Evolutionary conservation across 2,797 vertebrate species (phyloP).

Genomic region (Eutrigla gurnardus): DNA sequence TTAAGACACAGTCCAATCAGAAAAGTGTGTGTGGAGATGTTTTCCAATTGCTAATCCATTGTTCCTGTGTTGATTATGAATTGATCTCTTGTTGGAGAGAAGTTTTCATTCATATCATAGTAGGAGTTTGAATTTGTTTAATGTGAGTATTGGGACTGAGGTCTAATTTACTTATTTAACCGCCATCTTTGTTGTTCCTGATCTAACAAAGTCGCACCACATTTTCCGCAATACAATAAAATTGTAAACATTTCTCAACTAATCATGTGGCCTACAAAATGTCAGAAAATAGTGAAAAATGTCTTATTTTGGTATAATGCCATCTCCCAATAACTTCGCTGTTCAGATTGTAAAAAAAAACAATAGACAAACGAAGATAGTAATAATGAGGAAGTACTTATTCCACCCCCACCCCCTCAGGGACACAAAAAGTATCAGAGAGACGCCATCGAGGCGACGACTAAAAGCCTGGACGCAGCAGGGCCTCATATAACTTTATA

Average conservation of each 20-base stretch:
- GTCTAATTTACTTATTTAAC: background rate
- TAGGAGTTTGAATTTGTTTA: background rate
- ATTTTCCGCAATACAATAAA: background rate
- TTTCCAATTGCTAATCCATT: background rate
- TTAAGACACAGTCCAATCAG: background rate
- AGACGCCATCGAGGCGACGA: conserved; percentile 43
- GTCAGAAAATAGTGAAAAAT: background rate
- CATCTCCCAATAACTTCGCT: background rate
- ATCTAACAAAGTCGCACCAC: background rate
- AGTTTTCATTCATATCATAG: background rate
- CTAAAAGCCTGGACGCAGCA: conserved; percentile 60
- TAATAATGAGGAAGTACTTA: background rate
- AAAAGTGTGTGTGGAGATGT: background rate
- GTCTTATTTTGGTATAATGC: background rate
- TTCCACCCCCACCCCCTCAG: background rate
- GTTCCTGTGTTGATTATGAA: background rate
- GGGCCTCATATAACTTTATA: conserved; percentile 64
- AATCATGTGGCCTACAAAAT: background rate
- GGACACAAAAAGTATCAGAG: conserved; percentile 35
- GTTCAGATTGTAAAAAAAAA: background rate
- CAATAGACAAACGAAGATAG: too few species aligned
- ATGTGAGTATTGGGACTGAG: background rate
- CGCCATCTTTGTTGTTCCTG: background rate
- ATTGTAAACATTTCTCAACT: background rate
- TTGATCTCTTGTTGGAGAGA: background rate